Base-by-base conservation (phyloP, 2,797 vertebrate species). In the Discoglossus pictus region DNA sequence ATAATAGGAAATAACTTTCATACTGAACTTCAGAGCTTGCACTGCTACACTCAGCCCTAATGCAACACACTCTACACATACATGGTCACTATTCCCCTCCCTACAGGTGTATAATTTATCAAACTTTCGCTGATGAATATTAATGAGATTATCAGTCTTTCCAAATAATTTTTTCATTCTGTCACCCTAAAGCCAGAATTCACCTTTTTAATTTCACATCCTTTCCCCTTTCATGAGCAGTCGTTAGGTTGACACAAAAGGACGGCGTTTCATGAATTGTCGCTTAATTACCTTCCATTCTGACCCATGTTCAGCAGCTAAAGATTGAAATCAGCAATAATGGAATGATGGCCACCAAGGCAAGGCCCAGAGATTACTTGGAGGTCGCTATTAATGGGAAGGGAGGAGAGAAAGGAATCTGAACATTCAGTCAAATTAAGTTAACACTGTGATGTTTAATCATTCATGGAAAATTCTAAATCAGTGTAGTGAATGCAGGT, bases 241-340 rank as follows among this genome's bases (percentile, higher is more conserved):
- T 85, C 80, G 83, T 83, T 83, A 82, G 75, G 67, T 79, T 65
- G 74, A 85, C 82, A 86, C 80, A 85, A 83, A 58, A 86, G 82
- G 77, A 75, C 77, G 44, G 64, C 74, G 78, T 66, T 77, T 82
- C 78, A 65, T 61, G 52, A 72, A 85, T 71, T 24, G 56, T 77
- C 82, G 68, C 76, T 83, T 78, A 82, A 77, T 83, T 83, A 84
- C 82, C 76, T 85, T 75, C 76, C 74, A 71, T 77, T 83, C 77
- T 82, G 81, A 87, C 76, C 81, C 50, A 8, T 78, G 75, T 78
- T 86, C 76, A 73, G 68, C 53, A 68, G 78, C 34, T 76, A 60
- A 79, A 63, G 18, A 75, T 83, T 85, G 81, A 82, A 77, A 81
- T 84, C 83, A 80, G 76, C 69, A 80, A 72, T 79, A 79, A 84